Conservation (phyloP, 2,888 invertebrate genomes). For the Drosophila austrosaltans region DNA sequence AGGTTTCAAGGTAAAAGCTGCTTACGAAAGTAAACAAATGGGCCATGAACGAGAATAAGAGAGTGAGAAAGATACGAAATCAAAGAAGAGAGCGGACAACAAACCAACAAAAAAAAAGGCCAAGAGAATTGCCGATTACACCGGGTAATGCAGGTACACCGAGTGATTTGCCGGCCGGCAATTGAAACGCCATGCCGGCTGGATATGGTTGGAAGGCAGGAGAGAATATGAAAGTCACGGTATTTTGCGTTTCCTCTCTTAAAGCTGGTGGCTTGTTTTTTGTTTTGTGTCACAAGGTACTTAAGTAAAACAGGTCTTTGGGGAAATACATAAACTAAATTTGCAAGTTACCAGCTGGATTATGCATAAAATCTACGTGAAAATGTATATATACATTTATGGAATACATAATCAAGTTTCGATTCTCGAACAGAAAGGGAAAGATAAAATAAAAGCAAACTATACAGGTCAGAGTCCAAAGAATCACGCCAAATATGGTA, state of each 20-base stretch:
- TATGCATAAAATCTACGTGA: not conserved
- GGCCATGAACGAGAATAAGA: slow-evolving; percentile 12
- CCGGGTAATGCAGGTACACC: not conserved
- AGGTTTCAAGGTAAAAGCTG: slow-evolving; percentile 65
- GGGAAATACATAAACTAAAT: slow-evolving; percentile 6
- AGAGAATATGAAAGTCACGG: slow-evolving; percentile 20
- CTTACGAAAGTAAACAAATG: slow-evolving; percentile 53
- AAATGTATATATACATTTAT: slow-evolving; percentile 1
- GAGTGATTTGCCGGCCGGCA: slow-evolving; percentile 70
- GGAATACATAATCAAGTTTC: not conserved
- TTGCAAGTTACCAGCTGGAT: slow-evolving; percentile 30
- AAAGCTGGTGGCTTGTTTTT: not conserved
- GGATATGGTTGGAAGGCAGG: slow-evolving; percentile 33
- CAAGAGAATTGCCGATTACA: not conserved
- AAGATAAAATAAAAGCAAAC: too few relatives aligned
- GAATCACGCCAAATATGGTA: too few relatives aligned
- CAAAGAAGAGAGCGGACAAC: not conserved
- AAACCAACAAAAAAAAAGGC: slow-evolving; percentile 24
- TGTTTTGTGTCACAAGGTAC: slow-evolving; percentile 26
- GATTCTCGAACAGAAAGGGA: not conserved
- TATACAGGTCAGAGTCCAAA: too few relatives aligned
- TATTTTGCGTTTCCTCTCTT: slow-evolving; percentile 18
- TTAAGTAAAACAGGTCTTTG: slow-evolving; percentile 58
- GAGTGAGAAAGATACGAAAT: not conserved
- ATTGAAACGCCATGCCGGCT: slow-evolving; percentile 22